Conservation (phyloP, 2,797 vertebrate species). For the Rhabdomys pumilio region DNA sequence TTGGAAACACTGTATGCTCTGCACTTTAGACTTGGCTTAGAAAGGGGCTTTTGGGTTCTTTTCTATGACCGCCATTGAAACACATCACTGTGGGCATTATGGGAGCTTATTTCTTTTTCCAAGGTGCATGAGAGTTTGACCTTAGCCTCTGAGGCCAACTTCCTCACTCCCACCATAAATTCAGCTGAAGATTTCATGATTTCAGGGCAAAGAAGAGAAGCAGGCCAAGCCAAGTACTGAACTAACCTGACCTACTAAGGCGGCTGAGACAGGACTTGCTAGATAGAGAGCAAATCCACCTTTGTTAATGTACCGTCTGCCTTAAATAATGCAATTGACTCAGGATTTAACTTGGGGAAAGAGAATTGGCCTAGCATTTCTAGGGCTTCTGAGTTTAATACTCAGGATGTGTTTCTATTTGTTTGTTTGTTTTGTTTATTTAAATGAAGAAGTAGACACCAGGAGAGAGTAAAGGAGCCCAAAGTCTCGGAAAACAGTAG, state of each 20-base stretch:
- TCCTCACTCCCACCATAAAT: neutral
- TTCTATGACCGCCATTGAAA: neutral
- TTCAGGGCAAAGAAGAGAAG: neutral
- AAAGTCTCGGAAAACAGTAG: neutral
- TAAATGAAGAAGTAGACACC: neutral
- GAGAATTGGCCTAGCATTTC: neutral
- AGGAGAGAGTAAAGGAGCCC: neutral
- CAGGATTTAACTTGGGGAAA: neutral
- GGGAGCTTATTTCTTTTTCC: neutral
- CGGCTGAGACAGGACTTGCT: neutral
- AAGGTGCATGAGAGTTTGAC: neutral
- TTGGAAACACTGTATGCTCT: neutral
- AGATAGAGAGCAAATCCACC: neutral
- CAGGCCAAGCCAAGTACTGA: neutral
- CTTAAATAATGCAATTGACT: neutral
- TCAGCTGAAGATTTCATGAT: neutral
- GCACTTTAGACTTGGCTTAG: neutral
- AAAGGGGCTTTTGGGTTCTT: neutral
- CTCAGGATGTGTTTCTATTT: neutral
- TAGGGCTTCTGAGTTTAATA: neutral
- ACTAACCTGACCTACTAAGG: neutral
- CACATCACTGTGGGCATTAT: neutral
- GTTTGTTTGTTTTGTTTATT: neutral
- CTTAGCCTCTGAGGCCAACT: neutral
- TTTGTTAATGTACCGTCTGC: neutral